Percentiles rank a stretch among this genome's conserved stretches.
phyloP scores from a whole-genome alignment of 2,797 vertebrate species.

The Chloroceryle inda region DNA sequence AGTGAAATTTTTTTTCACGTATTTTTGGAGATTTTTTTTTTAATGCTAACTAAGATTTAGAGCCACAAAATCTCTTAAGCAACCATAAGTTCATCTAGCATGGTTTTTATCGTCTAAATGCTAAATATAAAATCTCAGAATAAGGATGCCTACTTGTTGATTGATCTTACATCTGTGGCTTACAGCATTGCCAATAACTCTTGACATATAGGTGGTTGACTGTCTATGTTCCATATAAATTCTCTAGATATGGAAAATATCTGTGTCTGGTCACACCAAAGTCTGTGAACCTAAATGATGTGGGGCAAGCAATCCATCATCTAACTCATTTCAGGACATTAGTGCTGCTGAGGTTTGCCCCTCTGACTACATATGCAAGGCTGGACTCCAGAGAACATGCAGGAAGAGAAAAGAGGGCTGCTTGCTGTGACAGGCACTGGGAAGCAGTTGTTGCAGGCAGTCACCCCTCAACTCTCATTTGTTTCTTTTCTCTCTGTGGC shows the following conservation, averaged over 20 bases:
- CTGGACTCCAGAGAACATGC: not conserved
- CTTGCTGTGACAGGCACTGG: fast-evolving
- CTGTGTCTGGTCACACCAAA: not conserved
- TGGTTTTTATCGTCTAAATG: not conserved
- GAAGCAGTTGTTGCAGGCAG: not conserved
- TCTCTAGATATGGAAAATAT: not conserved
- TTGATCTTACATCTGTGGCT: not conserved
- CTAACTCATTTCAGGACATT: not conserved
- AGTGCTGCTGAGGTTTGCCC: not conserved
- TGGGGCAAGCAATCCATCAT: not conserved
- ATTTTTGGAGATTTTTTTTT: not conserved
- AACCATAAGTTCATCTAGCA: not conserved
- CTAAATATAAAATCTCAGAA: not conserved
- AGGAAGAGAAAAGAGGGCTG: not conserved
- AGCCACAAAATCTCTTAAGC: not conserved
- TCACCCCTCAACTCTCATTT: not conserved
- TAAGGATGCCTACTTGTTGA: not conserved
- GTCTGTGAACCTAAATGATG: not conserved
- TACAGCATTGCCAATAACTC: not conserved
- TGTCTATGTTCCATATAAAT: not conserved
- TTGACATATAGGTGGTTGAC: not conserved
- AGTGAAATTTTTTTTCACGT: not conserved
- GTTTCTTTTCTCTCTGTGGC: not conserved
- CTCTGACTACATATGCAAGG: fast-evolving
- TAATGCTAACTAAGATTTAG: not conserved